Percentiles rank a stretch among this genome's conserved stretches.
Conservation (phyloP, 2,888 invertebrate species). For the Cylindroiulus punctatus region DNA sequence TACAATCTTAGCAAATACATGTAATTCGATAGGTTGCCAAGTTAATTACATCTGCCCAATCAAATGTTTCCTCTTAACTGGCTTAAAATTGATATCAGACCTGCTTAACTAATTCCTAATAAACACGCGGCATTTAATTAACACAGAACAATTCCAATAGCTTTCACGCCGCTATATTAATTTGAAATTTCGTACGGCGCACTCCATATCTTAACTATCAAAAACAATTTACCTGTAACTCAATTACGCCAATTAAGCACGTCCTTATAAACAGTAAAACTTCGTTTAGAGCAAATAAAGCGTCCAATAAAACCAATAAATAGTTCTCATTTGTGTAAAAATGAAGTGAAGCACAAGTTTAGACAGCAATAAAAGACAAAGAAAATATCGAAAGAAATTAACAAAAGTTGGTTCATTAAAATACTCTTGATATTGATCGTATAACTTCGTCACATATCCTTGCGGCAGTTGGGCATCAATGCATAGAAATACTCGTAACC, state of each 20-base stretch:
- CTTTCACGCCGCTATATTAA: not conserved
- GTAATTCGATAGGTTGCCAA: too few species aligned
- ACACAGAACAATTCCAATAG: not conserved
- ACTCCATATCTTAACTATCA: not conserved
- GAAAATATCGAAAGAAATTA: not conserved
- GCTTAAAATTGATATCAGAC: not conserved
- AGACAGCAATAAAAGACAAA: not conserved
- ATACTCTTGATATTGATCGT: constrained; percentile 6
- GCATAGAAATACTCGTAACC: not conserved
- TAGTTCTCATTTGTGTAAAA: not conserved
- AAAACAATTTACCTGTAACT: not conserved
- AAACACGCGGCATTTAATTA: not conserved
- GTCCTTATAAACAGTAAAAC: not conserved
- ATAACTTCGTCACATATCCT: not conserved
- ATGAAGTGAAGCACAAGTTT: not conserved
- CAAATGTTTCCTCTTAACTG: not conserved
- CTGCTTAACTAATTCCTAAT: not conserved
- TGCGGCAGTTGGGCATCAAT: not conserved
- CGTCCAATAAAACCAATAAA: not conserved
- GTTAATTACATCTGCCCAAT: too few species aligned
- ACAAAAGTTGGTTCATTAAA: not conserved
- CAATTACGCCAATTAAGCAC: not conserved
- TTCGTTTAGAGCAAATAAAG: not conserved
- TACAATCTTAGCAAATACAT: too few species aligned
- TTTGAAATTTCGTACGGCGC: not conserved